A percentile compares a stretch with the other conserved stretches of the same genome.
Evolutionary conservation across 2,113 vertebrate species (phyloP).

Genomic region (Camelus bactrianus): DNA sequence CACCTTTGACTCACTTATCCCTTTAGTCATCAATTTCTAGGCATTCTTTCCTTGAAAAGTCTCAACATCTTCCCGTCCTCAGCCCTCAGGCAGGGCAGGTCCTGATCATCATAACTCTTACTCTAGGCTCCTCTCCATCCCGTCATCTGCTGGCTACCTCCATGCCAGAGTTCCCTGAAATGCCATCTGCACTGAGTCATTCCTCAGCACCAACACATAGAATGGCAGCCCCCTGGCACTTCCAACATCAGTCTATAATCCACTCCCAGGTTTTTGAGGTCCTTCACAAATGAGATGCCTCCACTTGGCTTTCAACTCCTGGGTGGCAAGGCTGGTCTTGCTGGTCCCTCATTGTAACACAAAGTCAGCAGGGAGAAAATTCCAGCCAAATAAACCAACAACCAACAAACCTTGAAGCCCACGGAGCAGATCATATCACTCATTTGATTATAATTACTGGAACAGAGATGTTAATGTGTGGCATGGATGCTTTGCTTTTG

Average conservation of each 20-base stretch:
- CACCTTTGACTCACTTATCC: neutral
- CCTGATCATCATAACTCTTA: neutral
- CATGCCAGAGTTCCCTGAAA: neutral
- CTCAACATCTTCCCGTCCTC: neutral
- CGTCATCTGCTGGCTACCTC: neutral
- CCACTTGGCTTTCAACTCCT: neutral
- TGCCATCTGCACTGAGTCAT: neutral
- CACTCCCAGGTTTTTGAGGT: neutral
- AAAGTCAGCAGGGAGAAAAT: neutral
- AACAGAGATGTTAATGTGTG: neutral
- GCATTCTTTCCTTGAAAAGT: neutral
- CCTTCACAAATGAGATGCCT: neutral
- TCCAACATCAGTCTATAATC: neutral
- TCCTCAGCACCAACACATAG: neutral
- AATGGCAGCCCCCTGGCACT: no score
- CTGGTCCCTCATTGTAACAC: no score
- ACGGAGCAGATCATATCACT: neutral
- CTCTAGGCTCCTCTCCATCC: neutral
- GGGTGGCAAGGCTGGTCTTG: neutral
- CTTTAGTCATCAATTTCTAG: neutral
- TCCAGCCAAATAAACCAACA: neutral
- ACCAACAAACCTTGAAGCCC: neutral
- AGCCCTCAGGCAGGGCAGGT: neutral
- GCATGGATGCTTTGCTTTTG: slow-evolving; percentile 24
- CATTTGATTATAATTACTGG: neutral